These are phyloP conservation scores for Arbacia lixula DNA, from an alignment of 53 echinoderm and acorn worm species.

Conservation along the genomic window DNA sequence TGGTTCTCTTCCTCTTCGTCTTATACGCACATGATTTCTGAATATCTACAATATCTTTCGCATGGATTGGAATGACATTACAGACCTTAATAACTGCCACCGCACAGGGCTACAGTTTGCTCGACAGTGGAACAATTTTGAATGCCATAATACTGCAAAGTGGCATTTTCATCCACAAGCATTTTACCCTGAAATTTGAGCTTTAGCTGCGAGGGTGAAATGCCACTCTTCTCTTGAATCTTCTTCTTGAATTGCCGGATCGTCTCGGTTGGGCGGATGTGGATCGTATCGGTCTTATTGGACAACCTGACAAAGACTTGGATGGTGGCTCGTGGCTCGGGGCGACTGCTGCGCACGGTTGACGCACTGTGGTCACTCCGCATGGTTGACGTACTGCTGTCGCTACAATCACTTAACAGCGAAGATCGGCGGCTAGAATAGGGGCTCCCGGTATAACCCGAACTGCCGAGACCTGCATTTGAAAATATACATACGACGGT, in stretches of 20 bases:
- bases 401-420: background rate
- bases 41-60: too few relatives aligned
- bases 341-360: background rate
- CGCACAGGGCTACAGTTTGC: too few relatives aligned
- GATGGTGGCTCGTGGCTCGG: background rate
- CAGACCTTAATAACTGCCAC: too few relatives aligned
- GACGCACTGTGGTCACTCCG: background rate
- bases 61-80: too few relatives aligned
- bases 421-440: slow-evolving; percentile 8
- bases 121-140: too few relatives aligned
- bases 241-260: slow-evolving; percentile 6
- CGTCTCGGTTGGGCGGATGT: background rate
- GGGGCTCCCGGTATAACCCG: background rate
- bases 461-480: background rate
- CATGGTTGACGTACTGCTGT: background rate
- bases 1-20: too few relatives aligned
- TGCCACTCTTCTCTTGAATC: background rate
- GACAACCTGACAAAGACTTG: background rate
- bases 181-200: background rate
- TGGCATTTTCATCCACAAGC: too few relatives aligned
- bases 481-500: too few relatives aligned
- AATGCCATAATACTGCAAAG: too few relatives aligned
- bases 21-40: too few relatives aligned
- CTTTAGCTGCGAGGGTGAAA: background rate
- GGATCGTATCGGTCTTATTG: background rate